These are phyloP conservation scores for Gephyroberyx darwinii DNA, from an alignment of 2,797 vertebrate species.

Conservation along the genomic window DNA sequence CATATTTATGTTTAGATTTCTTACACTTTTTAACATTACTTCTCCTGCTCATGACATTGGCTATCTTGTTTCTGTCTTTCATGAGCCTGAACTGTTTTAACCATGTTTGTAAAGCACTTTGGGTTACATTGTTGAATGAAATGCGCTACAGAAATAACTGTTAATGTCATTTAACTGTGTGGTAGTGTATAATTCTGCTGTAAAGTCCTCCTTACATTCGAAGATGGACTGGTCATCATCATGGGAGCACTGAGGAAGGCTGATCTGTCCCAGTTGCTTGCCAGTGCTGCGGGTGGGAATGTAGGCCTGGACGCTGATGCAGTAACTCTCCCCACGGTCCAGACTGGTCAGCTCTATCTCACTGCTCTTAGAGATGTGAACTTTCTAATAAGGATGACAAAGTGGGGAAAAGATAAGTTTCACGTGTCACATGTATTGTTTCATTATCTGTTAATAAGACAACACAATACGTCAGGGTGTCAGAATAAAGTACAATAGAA, in stretches of 20 bases:
- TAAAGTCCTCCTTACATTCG: slow-evolving; percentile 69
- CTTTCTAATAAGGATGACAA: slow-evolving; percentile 84
- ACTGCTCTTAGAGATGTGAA: slow-evolving; percentile 57
- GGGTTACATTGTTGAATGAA: too few species aligned
- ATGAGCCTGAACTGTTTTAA: too few species aligned
- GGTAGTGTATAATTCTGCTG: too few species aligned
- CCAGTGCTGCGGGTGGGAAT: slow-evolving; percentile 70
- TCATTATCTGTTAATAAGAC: neutral
- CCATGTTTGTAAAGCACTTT: too few species aligned
- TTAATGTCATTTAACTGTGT: neutral
- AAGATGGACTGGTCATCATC: slow-evolving; percentile 23
- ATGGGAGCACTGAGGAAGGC: slow-evolving; percentile 69
- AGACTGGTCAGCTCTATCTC: slow-evolving; percentile 73
- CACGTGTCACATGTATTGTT: neutral
- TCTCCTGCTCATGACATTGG: too few species aligned
- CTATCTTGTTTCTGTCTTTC: too few species aligned
- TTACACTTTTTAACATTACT: too few species aligned
- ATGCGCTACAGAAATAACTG: too few species aligned
- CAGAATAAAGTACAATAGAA: neutral
- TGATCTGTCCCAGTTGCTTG: slow-evolving; percentile 81
- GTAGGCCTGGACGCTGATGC: slow-evolving; percentile 85
- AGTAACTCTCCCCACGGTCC: slow-evolving; percentile 86
- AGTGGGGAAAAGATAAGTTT: neutral
- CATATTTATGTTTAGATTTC: too few species aligned
- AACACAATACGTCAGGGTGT: neutral